Percentiles rank a stretch among this genome's conserved stretches.
These are phyloP conservation scores for Hyalella azteca DNA, from an alignment of 2,888 invertebrate genomes.

Conservation along the genomic window DNA sequence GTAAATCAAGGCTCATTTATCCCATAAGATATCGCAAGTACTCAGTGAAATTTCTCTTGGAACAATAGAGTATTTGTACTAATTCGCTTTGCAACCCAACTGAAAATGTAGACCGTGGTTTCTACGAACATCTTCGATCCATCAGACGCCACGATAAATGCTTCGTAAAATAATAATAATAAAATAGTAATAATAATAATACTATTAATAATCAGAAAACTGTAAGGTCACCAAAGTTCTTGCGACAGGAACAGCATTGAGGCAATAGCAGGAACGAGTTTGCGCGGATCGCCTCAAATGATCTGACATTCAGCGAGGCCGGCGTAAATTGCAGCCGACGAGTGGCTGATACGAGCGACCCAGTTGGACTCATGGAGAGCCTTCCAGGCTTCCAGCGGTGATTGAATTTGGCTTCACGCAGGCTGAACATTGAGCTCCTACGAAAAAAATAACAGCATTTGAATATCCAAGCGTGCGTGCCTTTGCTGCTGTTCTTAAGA, in stretches of 20 bases:
- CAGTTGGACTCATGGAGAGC: background rate
- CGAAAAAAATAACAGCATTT: constrained; percentile 24
- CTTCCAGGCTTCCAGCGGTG: constrained; percentile 14
- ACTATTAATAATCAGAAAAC: no score
- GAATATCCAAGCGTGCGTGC: constrained; percentile 29
- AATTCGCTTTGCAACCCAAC: no score
- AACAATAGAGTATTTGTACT: no score
- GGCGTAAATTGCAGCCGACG: background rate
- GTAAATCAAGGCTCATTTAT: no score
- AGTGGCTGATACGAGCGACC: background rate
- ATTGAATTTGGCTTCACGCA: constrained; percentile 25
- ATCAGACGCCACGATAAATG: no score
- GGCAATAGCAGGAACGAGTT: background rate
- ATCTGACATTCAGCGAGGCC: background rate
- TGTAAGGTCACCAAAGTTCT: no score
- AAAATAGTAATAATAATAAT: no score
- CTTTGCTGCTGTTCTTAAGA: constrained; percentile 25
- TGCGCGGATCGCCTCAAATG: background rate
- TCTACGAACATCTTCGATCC: no score
- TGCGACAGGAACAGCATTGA: background rate
- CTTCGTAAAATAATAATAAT: no score
- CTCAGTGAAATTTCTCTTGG: no score
- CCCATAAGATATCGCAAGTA: no score
- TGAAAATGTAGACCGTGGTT: no score
- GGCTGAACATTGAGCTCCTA: constrained; percentile 1